phyloP scores from a whole-genome alignment of 2,888 invertebrate species.

The Trachelus iudaicus region DNA sequence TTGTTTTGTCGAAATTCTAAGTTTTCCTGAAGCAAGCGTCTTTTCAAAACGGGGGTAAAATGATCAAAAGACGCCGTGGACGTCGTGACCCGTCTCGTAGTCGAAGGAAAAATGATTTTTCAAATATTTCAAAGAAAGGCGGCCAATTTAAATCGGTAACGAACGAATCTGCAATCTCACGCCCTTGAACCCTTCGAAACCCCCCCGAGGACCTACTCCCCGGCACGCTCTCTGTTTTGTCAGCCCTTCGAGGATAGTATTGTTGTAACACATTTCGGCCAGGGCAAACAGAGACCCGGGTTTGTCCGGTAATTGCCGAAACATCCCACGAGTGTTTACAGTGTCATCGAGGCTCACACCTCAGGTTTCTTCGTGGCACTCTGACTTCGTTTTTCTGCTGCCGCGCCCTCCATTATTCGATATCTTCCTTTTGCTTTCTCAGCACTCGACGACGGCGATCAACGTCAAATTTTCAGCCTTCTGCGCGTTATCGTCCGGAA shows the following conservation, averaged over 20 bases:
- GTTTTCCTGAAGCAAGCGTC: too few species aligned
- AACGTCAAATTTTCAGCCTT: too few species aligned
- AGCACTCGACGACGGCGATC: too few species aligned
- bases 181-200: conserved; percentile 30
- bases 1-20: too few species aligned
- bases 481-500: too few species aligned
- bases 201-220: neutral
- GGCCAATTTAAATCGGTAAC: neutral
- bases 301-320: conserved; percentile 57
- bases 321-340: conserved; percentile 56
- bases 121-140: too few species aligned
- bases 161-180: conserved; percentile 42
- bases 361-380: conserved; percentile 8
- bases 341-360: conserved; percentile 51
- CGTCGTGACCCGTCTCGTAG: too few species aligned
- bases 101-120: too few species aligned
- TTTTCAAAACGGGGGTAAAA: too few species aligned
- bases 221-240: conserved; percentile 16
- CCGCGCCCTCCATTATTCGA: neutral
- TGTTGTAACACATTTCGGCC: conserved; percentile 49
- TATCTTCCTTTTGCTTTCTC: too few species aligned
- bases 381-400: neutral
- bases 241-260: conserved; percentile 29
- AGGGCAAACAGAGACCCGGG: conserved; percentile 43
- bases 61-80: too few species aligned